These are phyloP conservation scores for Hirundo rustica DNA, from an alignment of 2,797 vertebrate species.

Conservation along the genomic window DNA sequence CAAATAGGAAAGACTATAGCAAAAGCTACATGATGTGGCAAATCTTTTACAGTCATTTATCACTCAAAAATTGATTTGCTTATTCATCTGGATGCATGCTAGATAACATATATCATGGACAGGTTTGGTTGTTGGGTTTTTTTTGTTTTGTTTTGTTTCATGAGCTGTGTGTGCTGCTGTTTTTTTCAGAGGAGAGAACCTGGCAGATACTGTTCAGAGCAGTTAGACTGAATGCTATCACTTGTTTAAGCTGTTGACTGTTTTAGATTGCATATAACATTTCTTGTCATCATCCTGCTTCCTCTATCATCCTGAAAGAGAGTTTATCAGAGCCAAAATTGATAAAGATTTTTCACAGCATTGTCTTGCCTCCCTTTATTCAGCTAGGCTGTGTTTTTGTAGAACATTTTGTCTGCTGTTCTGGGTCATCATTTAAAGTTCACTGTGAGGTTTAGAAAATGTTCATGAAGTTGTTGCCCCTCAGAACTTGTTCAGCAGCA, in stretches of 20 bases:
- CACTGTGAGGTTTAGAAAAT: not conserved
- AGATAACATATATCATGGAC: not conserved
- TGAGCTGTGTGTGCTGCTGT: rapidly evolving
- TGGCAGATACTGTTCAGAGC: not conserved
- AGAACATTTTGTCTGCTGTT: not conserved
- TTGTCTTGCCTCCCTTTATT: not conserved
- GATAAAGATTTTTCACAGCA: not conserved
- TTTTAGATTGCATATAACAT: not conserved
- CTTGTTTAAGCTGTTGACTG: not conserved
- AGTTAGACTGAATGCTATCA: not conserved
- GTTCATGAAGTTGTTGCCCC: not conserved
- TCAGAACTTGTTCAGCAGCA: slow-evolving; percentile 10
- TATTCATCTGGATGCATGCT: not conserved
- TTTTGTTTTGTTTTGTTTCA: too few species aligned
- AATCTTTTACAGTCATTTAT: not conserved
- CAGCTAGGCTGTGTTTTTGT: not conserved
- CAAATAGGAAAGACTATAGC: not conserved
- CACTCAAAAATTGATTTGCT: not conserved
- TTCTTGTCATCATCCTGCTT: not conserved
- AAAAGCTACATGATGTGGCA: not conserved
- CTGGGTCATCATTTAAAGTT: slow-evolving; percentile 32
- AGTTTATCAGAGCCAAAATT: not conserved
- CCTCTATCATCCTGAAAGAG: not conserved
- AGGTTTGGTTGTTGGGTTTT: not conserved
- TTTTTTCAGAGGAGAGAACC: not conserved